Base-by-base conservation (phyloP, 2,113 vertebrate species). In the Strix aluco region DNA sequence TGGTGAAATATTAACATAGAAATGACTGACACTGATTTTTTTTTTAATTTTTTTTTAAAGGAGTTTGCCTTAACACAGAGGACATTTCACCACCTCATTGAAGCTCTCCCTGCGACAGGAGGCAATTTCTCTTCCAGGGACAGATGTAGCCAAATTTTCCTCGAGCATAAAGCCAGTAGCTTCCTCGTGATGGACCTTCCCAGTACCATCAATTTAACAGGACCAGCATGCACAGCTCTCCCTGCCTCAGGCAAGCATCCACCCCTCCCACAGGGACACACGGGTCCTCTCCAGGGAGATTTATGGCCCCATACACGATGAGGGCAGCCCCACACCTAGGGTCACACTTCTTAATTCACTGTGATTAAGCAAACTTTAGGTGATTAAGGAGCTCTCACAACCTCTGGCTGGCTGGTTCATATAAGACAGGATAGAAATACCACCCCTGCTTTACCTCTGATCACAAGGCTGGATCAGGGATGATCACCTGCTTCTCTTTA, bases 1-100 rank as follows among this genome's bases (percentile, higher is more conserved):
- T 30, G 14, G 30, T 73, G 95, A 98, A 96, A 92, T 92, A 97
- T 81, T 96, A 97, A 96, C 90, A 96, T 11, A 72, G 52, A 94
- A 95, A 94, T 93, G 81, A 97, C 88, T 94, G 86, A 91, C 67
- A 86, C 49, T 19, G 29, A 63, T 86, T 81, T 73, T 54, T 86
- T 81, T 81, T 79, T 36, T 36, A 36, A 7, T 65, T 84, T 83
- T 81, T 81, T 81, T 78, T 63, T 62, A 71, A 96, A 95, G 78
- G 73, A 55, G 25, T 25, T 74, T 47, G 30, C 49, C 52, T 90
- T 67, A 86, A 58, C 72, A 92, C 30, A 88, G 75, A 86, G 49
- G 88, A 69, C 63, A 26, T 79, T 86, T 40, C 54, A 55, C 4
- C 30, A 63, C 23, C 88, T 93, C 66, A 58, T 17, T 62, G 30